Percentiles rank a stretch among this genome's conserved stretches.
Evolutionary conservation across 2,113 vertebrate genomes (phyloP).

Genomic region (Misgurnus anguillicaudatus): DNA sequence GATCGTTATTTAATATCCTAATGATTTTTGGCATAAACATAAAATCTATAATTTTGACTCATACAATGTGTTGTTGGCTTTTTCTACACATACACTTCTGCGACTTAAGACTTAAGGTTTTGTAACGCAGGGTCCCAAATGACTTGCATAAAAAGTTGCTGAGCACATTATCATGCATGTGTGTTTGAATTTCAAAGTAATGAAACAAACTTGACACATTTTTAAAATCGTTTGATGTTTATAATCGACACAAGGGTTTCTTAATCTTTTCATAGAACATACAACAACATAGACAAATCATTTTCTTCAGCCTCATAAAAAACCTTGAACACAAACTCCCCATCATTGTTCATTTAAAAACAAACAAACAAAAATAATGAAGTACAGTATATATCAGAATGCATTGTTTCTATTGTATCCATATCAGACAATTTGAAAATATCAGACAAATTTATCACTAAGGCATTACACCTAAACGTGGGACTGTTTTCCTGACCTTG

Average conservation of each 20-base stretch:
- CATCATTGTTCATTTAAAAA: constrained; percentile 62
- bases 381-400: constrained; percentile 61
- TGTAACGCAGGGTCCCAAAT: too few species aligned
- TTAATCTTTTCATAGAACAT: constrained; percentile 67
- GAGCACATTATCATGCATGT: not conserved
- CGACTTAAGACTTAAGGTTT: too few species aligned
- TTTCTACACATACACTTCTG: too few species aligned
- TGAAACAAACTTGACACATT: constrained; percentile 65
- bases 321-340: constrained; percentile 67
- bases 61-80: too few species aligned
- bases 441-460: constrained; percentile 54
- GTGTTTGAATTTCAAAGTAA: not conserved
- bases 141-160: too few species aligned
- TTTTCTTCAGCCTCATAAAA: constrained; percentile 67
- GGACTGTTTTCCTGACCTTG: constrained; percentile 26
- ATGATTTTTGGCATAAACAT: too few species aligned
- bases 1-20: too few species aligned
- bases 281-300: constrained; percentile 76
- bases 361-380: constrained; percentile 62
- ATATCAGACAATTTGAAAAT: constrained; percentile 65
- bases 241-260: constrained; percentile 75
- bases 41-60: too few species aligned
- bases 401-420: constrained; percentile 33
- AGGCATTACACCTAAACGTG: constrained; percentile 16
- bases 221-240: constrained; percentile 79